These are phyloP conservation scores for Drosophila biarmipes DNA, from an alignment of 1,140 invertebrate genomes.

Conservation along the genomic window DNA sequence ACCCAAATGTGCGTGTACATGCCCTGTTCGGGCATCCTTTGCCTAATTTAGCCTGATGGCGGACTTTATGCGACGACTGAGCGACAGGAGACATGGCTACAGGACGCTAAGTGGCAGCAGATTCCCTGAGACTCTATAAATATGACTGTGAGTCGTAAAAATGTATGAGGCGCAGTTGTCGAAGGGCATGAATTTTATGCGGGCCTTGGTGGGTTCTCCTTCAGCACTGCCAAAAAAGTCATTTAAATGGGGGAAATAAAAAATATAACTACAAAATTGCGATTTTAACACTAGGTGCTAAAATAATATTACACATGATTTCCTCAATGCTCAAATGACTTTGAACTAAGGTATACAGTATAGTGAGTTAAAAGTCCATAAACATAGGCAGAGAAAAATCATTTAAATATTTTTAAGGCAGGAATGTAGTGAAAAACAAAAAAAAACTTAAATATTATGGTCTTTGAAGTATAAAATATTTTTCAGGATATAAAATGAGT, in stretches of 20 bases:
- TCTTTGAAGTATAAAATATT: no score
- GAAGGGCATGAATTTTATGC: slow-evolving; percentile 40
- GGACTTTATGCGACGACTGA: slow-evolving; percentile 13
- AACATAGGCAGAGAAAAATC: no score
- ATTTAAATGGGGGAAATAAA: neutral
- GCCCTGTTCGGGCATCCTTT: neutral
- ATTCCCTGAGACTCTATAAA: slow-evolving; percentile 26
- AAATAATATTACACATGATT: no score
- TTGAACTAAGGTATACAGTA: no score
- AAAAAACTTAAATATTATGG: no score
- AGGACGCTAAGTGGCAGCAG: slow-evolving; percentile 6
- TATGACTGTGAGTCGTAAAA: slow-evolving; percentile 52
- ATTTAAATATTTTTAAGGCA: no score
- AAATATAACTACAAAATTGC: neutral
- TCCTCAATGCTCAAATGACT: no score
- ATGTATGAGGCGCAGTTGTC: slow-evolving; percentile 49
- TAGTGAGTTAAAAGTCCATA: no score
- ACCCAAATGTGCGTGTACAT: neutral
- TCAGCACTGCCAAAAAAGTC: neutral
- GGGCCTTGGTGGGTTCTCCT: neutral
- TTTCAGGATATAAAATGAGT: no score
- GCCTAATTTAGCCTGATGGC: slow-evolving; percentile 28
- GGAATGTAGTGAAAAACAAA: no score
- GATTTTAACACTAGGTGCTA: no score
- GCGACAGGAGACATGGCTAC: neutral